Evolutionary conservation across 2,797 vertebrate genomes (phyloP), one percentile per base, ranked within the genome.

Genomic region (Microcaecilia unicolor): DNA sequence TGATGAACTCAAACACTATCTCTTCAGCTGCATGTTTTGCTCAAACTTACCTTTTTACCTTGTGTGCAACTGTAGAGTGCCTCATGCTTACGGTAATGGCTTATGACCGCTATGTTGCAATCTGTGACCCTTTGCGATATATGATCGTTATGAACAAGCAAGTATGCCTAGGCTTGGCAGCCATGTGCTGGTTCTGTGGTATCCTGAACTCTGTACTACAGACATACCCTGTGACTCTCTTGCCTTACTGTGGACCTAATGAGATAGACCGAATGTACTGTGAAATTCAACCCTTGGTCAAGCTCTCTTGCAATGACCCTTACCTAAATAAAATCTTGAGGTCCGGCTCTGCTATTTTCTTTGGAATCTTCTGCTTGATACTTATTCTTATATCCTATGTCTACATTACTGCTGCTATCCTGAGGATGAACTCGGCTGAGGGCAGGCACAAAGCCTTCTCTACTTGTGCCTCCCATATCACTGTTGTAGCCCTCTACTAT

Each of bases 71-170:
- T 8, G 18, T 22, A 3, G 44, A 47, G 25, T 47, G 44, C 15
- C 25, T 34, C 4, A 17, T 47, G 7, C n/a, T 40, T 26, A 44
- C 31, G 7, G 44, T 21, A 36, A 47, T 47, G 44, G 44, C 44
- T 9, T 47, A 10, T 29, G 44, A 47, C 17, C 44, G 44, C 16
- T 47, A 34, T 6, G 44, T 40, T 22, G 44, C 44, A 6, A 47
- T 40, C 29, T 25, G 36, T n/a, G 25, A 11, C 7, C 43, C 44
- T 9, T 12, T 47, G 11, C 44, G 12, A 10, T 47, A 47, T 7
- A 47, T 13, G 4, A n/a, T 28, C 4, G 25, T 40, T 4, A 25
- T 47, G 3, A 34, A 16, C 15, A 19, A 19, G n/a, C 25, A 7
- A 12, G 22, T 30, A 3, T 47, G 36, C 23, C 15, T 18, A 3